Evolutionary conservation across 2,797 vertebrate genomes (phyloP).

Genomic region (Pantherophis vulpinus): DNA sequence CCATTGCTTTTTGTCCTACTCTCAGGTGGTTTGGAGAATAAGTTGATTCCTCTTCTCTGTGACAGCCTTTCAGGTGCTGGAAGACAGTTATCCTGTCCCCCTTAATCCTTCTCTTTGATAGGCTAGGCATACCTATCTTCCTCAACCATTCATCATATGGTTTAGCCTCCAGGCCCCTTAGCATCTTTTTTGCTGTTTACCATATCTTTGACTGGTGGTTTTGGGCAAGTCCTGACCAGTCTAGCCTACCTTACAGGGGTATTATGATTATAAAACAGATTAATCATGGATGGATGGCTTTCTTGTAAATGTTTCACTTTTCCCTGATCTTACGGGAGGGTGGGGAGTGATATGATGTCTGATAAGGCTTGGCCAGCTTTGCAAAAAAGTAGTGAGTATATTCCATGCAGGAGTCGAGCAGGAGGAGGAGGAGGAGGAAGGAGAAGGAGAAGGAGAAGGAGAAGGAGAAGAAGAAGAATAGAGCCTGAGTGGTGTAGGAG

Average conservation of each 20-base stretch:
- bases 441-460: rapidly evolving
- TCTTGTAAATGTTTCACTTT: neutral
- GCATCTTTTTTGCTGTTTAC: neutral
- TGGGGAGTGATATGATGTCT: neutral
- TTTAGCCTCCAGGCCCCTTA: neutral
- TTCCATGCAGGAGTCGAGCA: neutral
- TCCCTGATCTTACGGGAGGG: neutral
- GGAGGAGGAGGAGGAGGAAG: neutral
- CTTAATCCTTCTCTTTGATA: neutral
- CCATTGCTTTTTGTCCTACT: neutral
- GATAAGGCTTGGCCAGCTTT: neutral
- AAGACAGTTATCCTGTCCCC: neutral
- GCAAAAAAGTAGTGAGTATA: neutral
- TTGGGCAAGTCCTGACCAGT: too few species aligned
- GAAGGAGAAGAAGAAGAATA: too few species aligned
- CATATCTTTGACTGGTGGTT: neutral
- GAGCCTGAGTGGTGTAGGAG: too few species aligned
- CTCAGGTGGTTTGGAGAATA: neutral
- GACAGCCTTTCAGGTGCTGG: neutral
- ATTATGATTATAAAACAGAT: neutral
- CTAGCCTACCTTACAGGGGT: neutral
- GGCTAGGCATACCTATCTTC: neutral
- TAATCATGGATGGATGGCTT: neutral
- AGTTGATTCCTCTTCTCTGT: neutral
- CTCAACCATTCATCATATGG: neutral